phyloP scores from a whole-genome alignment of 1,140 invertebrate genomes.

The Drosophila mauritiana region DNA sequence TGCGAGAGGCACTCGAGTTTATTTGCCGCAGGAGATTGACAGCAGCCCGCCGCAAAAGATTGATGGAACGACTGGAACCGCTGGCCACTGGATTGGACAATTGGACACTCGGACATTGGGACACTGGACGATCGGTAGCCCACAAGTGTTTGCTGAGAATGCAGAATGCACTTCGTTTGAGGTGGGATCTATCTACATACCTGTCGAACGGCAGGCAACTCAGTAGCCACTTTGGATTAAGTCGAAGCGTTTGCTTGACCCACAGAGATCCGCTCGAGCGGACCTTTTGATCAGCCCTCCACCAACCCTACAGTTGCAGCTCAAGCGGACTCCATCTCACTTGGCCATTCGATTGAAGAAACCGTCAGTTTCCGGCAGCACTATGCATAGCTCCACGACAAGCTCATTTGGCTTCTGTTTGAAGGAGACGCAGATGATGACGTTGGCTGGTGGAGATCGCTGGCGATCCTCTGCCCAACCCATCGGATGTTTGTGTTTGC shows the following conservation, averaged over 20 bases:
- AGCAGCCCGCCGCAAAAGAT: conserved; percentile 59
- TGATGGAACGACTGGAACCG: conserved; percentile 59
- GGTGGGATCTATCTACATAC: conserved; percentile 5
- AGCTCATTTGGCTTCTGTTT: conserved; percentile 83
- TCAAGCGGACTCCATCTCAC: conserved; percentile 52
- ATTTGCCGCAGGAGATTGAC: conserved; percentile 82
- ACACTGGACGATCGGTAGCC: conserved; percentile 60
- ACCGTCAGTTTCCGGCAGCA: conserved; percentile 58
- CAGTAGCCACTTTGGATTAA: conserved; percentile 82
- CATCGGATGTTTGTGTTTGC: conserved; percentile 78
- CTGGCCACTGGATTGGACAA: conserved; percentile 31
- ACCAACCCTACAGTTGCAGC: conserved; percentile 71
- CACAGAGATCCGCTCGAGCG: conserved; percentile 63
- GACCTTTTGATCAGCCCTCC: conserved; percentile 68
- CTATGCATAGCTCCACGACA: conserved; percentile 30
- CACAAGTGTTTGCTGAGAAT: conserved; percentile 66
- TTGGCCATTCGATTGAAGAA: conserved; percentile 59
- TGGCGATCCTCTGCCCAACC: conserved; percentile 17
- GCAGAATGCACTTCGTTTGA: conserved; percentile 33
- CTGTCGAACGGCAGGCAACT: conserved; percentile 58
- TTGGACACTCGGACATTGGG: conserved; percentile 1
- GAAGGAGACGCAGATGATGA: conserved; percentile 21
- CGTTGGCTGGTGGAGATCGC: conserved; percentile 3
- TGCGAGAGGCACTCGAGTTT: conserved; percentile 75
- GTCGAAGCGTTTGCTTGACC: conserved; percentile 73